Base-by-base conservation (phyloP, 2,113 vertebrate species). In the Gymnocephalus cernua region DNA sequence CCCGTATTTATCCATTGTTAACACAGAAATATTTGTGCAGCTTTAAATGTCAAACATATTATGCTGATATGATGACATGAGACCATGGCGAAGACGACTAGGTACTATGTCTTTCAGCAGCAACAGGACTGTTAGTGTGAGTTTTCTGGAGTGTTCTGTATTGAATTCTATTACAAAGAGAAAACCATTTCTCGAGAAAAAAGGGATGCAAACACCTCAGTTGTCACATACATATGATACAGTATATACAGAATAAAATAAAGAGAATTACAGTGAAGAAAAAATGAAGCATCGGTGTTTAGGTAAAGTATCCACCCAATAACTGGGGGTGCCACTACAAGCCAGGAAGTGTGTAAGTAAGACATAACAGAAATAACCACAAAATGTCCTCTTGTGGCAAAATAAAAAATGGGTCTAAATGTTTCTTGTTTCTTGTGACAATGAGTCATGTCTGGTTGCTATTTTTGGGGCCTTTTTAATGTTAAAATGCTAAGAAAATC, bases 361-460 rank as follows among this genome's bases (percentile, higher is more conserved):
- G 32, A 74, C 47, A 71, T 23, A 80, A 32, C 14, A 72, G 59
- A 64, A 53, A 77, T 19, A 51, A 48, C 70, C 64, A 70, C 72
- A 5, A 85, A 87, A 71, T 68, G 48, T 62, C 6, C 32, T 32
- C 32, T 32, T 32, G 32, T 32, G 32, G 32, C 5, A 6, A 32
- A 32, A 32, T 6, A 32, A 6, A 32, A 6, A 32, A 5, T 32
- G 32, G 32, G 32, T 32, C 32, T 32, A 32, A 32, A 32, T 32
- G 32, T 32, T 32, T 32, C 32, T 6, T n/a, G n/a, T n/a, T n/a
- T n/a, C n/a, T n/a, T n/a, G n/a, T n/a, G n/a, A n/a, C n/a, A n/a
- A n/a, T 41, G 66, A 63, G 73, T 87, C 78, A 68, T 0, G 75
- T 75, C 75, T 87, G 32, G 32, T 32, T 32, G 32, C 32, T 32